These are phyloP conservation scores for Salminus brasiliensis DNA, from an alignment of 2,113 vertebrate genomes.

Conservation along the genomic window DNA sequence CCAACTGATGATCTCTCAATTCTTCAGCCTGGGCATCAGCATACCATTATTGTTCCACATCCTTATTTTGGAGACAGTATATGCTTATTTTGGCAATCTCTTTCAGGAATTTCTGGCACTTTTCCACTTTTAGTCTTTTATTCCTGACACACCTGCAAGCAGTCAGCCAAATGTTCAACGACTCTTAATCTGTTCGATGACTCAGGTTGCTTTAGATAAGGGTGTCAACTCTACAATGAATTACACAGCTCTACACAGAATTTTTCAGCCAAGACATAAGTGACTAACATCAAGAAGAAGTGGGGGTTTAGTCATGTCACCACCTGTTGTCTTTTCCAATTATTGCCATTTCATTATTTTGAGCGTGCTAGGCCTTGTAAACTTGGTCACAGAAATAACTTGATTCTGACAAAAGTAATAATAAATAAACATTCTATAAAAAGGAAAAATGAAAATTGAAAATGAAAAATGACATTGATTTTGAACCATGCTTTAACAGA, in stretches of 20 bases:
- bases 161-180: neutral
- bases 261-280: conserved; percentile 24
- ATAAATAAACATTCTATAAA: too few species aligned
- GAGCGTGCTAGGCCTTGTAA: too few species aligned
- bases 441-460: too few species aligned
- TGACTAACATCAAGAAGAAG: neutral
- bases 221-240: conserved; percentile 17
- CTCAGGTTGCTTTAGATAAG: conserved; percentile 1
- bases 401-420: too few species aligned
- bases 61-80: neutral
- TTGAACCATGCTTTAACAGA: too few species aligned
- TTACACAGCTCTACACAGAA: too few species aligned
- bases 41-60: neutral
- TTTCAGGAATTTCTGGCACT: neutral
- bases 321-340: conserved; percentile 14
- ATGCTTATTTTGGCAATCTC: neutral
- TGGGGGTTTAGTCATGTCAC: neutral
- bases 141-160: neutral
- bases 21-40: neutral
- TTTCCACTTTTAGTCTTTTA: neutral
- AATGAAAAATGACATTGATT: too few species aligned
- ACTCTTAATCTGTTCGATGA: conserved; percentile 21
- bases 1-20: neutral
- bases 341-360: neutral
- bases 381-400: too few species aligned